Percentiles rank a stretch among this genome's conserved stretches.
Conservation (phyloP, 2,113 vertebrate genomes). For the Pongo pygmaeus region DNA sequence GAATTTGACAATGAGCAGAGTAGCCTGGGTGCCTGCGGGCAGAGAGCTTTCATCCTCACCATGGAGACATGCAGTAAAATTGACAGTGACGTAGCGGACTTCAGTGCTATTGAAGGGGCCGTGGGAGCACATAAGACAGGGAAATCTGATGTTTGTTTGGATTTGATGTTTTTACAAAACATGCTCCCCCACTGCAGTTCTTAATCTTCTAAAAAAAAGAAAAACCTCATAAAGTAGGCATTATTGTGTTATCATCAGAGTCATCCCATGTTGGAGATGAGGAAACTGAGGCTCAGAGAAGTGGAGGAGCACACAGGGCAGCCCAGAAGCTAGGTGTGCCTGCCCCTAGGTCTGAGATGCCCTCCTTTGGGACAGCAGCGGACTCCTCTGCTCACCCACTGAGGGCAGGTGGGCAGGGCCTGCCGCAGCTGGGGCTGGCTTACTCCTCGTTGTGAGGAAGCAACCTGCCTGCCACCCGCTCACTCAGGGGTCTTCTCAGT, state of each 20-base stretch:
- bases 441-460: background rate
- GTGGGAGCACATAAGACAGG: accelerated
- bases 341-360: background rate
- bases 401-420: background rate
- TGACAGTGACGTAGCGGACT: accelerated
- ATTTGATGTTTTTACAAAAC: background rate
- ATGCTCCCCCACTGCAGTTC: too few species aligned
- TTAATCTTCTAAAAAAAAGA: background rate
- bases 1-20: accelerated
- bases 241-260: background rate
- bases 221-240: too few species aligned
- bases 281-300: background rate
- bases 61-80: accelerated
- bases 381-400: background rate
- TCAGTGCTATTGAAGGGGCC: accelerated
- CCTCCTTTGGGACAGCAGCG: accelerated
- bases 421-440: background rate
- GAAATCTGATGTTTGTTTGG: background rate
- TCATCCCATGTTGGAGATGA: background rate
- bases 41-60: background rate
- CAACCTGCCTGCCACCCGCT: background rate
- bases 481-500: background rate
- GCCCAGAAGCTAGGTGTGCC: background rate
- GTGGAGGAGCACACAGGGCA: too few species aligned
- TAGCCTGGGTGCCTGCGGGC: accelerated